These are phyloP conservation scores for Betta splendens DNA, from an alignment of 2,797 vertebrate genomes.

Conservation along the genomic window DNA sequence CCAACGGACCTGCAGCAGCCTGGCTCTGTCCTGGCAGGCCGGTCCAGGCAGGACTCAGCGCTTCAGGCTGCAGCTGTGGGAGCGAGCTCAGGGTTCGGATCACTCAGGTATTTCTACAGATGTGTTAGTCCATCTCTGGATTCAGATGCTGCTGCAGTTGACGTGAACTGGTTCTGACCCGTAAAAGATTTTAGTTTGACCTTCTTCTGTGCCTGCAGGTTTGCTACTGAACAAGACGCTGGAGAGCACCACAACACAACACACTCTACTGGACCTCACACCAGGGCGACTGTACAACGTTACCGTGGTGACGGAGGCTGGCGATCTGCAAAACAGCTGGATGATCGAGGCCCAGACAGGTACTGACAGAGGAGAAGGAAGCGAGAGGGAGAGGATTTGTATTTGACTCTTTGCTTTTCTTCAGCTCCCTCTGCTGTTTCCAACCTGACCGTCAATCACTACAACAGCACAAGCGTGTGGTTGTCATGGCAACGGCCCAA, in stretches of 20 bases:
- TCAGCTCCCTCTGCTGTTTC: constrained; percentile 67
- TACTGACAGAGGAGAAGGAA: constrained; percentile 49
- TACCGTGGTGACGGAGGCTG: constrained; percentile 84
- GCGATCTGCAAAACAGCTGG: constrained; percentile 75
- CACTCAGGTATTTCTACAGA: constrained; percentile 34
- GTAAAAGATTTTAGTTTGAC: too few relatives aligned
- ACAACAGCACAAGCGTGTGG: constrained; percentile 39
- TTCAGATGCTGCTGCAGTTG: too few relatives aligned
- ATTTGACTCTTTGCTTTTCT: constrained; percentile 6
- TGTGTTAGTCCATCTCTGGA: too few relatives aligned
- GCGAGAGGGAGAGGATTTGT: background rate
- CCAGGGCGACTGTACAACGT: constrained; percentile 87
- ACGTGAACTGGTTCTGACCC: too few relatives aligned
- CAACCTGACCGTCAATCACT: constrained; percentile 46
- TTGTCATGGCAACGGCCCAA: constrained; percentile 72
- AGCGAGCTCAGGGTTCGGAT: constrained; percentile 12
- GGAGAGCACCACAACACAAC: constrained; percentile 75
- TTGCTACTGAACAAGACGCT: constrained; percentile 71
- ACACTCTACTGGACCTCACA: constrained; percentile 74
- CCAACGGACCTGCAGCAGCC: constrained; percentile 73
- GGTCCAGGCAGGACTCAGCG: constrained; percentile 85
- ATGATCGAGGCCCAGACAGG: constrained; percentile 82
- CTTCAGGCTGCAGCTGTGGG: constrained; percentile 83
- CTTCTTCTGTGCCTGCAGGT: too few relatives aligned
- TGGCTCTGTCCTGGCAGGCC: constrained; percentile 85